Conservation (phyloP, 2,888 invertebrate species). For the Drosophila monieri region DNA sequence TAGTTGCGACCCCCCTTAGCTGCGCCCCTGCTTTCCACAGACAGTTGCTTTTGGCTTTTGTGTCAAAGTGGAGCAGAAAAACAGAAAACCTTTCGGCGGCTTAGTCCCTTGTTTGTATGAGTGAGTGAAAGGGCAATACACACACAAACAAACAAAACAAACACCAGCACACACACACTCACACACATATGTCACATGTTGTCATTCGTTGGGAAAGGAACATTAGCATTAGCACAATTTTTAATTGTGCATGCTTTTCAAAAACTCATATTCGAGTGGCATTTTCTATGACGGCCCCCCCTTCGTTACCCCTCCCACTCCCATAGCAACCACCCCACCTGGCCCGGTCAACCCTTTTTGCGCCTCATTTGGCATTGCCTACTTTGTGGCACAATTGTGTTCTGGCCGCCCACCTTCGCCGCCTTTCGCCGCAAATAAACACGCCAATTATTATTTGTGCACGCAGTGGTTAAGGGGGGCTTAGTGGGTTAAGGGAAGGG, state of each 20-base stretch:
- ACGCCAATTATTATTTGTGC: constrained; percentile 40
- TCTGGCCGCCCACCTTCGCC: neutral
- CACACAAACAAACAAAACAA: neutral
- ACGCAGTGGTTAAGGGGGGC: no score
- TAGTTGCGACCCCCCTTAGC: neutral
- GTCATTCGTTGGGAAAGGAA: constrained; percentile 13
- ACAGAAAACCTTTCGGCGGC: constrained; percentile 12
- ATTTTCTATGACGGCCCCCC: constrained; percentile 6
- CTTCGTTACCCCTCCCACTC: no score
- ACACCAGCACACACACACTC: neutral
- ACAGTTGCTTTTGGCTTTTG: constrained; percentile 53
- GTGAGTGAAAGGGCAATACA: constrained; percentile 4
- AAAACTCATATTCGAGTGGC: constrained; percentile 44
- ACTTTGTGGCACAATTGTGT: constrained; percentile 26
- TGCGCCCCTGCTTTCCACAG: constrained; percentile 4
- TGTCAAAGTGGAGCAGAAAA: constrained; percentile 65
- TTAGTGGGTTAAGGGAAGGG: no score
- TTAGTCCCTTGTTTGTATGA: constrained; percentile 15
- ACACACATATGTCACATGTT: constrained; percentile 12
- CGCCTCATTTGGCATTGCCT: constrained; percentile 27
- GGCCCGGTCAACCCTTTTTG: neutral
- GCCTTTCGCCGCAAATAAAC: constrained; percentile 34
- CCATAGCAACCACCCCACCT: neutral
- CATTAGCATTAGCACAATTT: constrained; percentile 27
- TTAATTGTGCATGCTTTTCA: constrained; percentile 55